These are phyloP conservation scores for Craniophora ligustri DNA, from an alignment of 2,888 invertebrate genomes.

Conservation along the genomic window DNA sequence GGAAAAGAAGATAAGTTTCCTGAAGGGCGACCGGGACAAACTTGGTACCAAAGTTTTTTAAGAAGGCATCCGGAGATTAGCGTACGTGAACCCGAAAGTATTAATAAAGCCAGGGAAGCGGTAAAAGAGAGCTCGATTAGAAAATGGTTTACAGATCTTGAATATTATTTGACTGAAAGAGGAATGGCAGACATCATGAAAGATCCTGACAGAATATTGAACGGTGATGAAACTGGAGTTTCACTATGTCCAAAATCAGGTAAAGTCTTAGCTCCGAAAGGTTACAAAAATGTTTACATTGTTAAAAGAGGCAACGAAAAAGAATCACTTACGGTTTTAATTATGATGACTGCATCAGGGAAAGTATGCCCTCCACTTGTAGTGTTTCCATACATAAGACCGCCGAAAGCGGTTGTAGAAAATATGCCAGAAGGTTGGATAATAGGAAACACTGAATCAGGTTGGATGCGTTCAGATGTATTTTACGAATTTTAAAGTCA, in stretches of 20 bases:
- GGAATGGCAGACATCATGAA: constrained; percentile 20
- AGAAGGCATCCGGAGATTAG: not conserved
- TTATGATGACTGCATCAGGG: constrained; percentile 47
- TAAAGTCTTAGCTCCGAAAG: constrained; percentile 54
- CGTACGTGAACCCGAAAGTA: not conserved
- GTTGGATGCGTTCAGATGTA: too few species aligned
- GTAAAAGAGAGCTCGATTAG: constrained; percentile 1
- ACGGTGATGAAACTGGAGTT: constrained; percentile 54
- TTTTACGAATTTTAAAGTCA: too few species aligned
- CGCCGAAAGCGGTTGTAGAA: constrained; percentile 25
- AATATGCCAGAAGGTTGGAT: constrained; percentile 3
- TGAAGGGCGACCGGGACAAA: not conserved
- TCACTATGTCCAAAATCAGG: constrained; percentile 50
- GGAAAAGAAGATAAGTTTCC: not conserved
- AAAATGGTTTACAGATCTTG: constrained; percentile 26
- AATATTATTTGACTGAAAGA: constrained; percentile 10
- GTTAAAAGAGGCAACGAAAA: constrained; percentile 52
- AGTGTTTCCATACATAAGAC: constrained; percentile 51
- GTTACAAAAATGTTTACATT: constrained; percentile 49
- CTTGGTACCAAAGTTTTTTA: not conserved
- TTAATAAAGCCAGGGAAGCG: not conserved
- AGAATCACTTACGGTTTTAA: constrained; percentile 51
- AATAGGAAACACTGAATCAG: too few species aligned
- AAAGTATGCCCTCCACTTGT: constrained; percentile 49
- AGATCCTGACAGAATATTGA: constrained; percentile 22